These are phyloP conservation scores for Brachypterus glaber DNA, from an alignment of 2,888 invertebrate species.

Conservation along the genomic window DNA sequence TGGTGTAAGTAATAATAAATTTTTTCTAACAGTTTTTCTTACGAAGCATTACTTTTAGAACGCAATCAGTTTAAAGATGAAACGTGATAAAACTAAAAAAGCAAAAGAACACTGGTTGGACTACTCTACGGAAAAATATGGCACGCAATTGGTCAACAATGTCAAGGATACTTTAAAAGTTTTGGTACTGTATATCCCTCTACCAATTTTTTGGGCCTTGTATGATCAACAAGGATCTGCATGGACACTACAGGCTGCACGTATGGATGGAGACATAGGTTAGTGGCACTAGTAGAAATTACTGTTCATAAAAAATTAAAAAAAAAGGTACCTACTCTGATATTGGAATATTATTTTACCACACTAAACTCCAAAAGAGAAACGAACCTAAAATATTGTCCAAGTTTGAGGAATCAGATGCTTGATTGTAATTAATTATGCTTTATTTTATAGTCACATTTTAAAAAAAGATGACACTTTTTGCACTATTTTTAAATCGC, in stretches of 20 bases:
- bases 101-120: slow-evolving; percentile 77
- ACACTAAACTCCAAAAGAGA: too few species aligned
- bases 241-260: slow-evolving; percentile 87
- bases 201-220: slow-evolving; percentile 94
- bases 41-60: slow-evolving; percentile 29
- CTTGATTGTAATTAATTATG: too few species aligned
- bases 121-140: slow-evolving; percentile 73
- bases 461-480: too few species aligned
- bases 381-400: too few species aligned
- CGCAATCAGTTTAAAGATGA: slow-evolving; percentile 43
- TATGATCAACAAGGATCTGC: slow-evolving; percentile 93
- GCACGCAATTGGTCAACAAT: slow-evolving; percentile 61
- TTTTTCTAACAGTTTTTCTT: not conserved
- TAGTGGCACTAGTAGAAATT: too few species aligned
- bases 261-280: slow-evolving; percentile 76
- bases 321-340: too few species aligned
- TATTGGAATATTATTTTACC: too few species aligned
- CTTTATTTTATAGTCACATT: too few species aligned
- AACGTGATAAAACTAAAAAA: slow-evolving; percentile 40
- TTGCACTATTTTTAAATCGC: too few species aligned
- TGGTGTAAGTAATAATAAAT: slow-evolving; percentile 50
- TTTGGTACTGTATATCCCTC: slow-evolving; percentile 73
- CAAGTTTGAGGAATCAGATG: too few species aligned
- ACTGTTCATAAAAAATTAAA: too few species aligned
- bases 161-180: slow-evolving; percentile 68